phyloP scores from a whole-genome alignment of 2,113 vertebrate species.

The Clupea harengus region DNA sequence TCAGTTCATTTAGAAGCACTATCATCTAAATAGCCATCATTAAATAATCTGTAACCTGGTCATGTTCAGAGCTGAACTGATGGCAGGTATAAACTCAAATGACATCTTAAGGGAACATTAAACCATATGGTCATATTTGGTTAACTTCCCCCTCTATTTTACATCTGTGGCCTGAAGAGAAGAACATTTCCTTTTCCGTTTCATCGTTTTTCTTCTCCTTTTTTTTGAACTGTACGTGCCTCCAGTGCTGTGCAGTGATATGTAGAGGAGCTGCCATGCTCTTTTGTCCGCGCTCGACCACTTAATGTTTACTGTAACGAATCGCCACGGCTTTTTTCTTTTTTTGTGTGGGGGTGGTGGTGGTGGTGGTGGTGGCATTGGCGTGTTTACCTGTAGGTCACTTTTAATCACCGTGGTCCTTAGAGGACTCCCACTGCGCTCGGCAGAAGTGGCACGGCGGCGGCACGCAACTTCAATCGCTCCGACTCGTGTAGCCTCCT shows the following conservation, averaged over 20 bases:
- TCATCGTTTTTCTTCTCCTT: neutral
- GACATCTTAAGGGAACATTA: slow-evolving; percentile 79
- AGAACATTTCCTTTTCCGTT: neutral
- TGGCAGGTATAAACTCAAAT: slow-evolving; percentile 72
- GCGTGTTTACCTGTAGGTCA: slow-evolving; percentile 31
- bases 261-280: neutral
- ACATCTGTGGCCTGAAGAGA: neutral
- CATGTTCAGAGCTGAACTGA: slow-evolving; percentile 60
- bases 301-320: neutral
- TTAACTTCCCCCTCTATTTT: slow-evolving; percentile 60
- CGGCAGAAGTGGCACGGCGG: neutral
- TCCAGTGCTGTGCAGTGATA: neutral
- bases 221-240: neutral
- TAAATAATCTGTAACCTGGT: slow-evolving; percentile 65
- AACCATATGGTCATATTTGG: slow-evolving; percentile 65
- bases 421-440: neutral
- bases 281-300: neutral
- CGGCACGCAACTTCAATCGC: slow-evolving; percentile 2
- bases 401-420: neutral
- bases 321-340: slow-evolving; percentile 22
- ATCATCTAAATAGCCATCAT: slow-evolving; percentile 63
- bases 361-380: neutral
- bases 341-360: neutral
- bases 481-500: slow-evolving; percentile 16
- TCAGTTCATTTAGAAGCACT: slow-evolving; percentile 65